Base-by-base conservation (phyloP, 2,888 invertebrate species). In the Pachymerium ferrugineum region DNA sequence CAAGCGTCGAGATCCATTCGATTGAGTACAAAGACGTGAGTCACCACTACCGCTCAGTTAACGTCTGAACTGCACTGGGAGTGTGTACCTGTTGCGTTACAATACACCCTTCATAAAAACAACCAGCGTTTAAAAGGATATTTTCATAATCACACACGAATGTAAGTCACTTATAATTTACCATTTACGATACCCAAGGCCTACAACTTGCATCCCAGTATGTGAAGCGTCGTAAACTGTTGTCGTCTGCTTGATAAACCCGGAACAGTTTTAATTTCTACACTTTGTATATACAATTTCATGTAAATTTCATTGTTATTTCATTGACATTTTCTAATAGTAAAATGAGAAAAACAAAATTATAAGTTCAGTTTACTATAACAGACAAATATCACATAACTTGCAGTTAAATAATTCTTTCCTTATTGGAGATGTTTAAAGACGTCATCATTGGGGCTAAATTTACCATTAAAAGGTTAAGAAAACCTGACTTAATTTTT, bases 21-120 rank as follows among this genome's bases (percentile, higher is more conserved):
- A 16, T 47, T 47, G 16, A 47, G 47, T 47, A 47, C 47, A 47
- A 47, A 47, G 47, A 47, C 47, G 47, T 47, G 47, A 47, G 47
- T 47, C 47, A 47, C 47, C 47, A 19, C 62, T 62, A 62, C 62
- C 62, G 62, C 62, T 62, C 62, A 62, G 62, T 62, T 62, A 62
- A 62, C 62, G 62, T 62, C 62, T 62, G 62, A 28, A 28, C 62
- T 25, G 62, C 8, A 28, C 62, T 62, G 62, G 47, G 62, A 62
- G 62, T 62, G 14, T 62, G 28, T 62, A 62, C 62, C 62, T 62
- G 62, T 62, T 62, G 62, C 62, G 5, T 25, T 25, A 62, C 25
- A 62, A 62, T 28, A 14, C 62, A 62, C 28, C 62, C 25, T 6
- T 4, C 25, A n/a, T 47, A 10, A 28, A n/a, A 62, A 62, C 38